Percentiles rank a stretch among this genome's conserved stretches.
Evolutionary conservation across 2,888 invertebrate genomes (phyloP).

Genomic region (Sericinus montela): DNA sequence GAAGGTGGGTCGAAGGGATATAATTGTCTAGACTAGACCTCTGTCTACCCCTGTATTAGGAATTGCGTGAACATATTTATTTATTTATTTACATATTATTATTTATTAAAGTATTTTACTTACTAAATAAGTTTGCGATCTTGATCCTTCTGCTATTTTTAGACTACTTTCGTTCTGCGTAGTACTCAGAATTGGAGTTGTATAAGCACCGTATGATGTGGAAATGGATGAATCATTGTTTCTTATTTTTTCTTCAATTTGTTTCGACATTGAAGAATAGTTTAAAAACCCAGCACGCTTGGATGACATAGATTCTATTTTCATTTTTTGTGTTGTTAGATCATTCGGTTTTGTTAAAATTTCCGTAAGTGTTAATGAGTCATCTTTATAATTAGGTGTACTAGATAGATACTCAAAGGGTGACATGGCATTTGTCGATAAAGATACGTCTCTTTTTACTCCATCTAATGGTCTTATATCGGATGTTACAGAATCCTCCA

Average conservation of each 20-base stretch:
- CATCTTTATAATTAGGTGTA: neutral
- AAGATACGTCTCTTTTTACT: conserved; percentile 13
- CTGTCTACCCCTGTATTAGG: no score
- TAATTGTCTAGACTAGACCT: no score
- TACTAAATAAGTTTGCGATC: conserved; percentile 57
- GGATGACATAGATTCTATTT: conserved; percentile 41
- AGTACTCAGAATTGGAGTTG: conserved; percentile 20
- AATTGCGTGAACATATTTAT: no score
- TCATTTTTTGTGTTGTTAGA: conserved; percentile 10
- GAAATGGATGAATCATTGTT: conserved; percentile 20
- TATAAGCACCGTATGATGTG: conserved; percentile 22
- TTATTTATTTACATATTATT: no score
- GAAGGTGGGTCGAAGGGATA: no score
- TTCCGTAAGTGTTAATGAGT: neutral
- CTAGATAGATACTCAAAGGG: neutral
- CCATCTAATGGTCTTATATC: neutral
- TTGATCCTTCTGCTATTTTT: neutral
- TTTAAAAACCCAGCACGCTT: conserved; percentile 58
- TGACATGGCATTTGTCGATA: neutral
- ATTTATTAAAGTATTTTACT: conserved; percentile 29
- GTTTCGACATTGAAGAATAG: conserved; percentile 36
- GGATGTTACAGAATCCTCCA: neutral
- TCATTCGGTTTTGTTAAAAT: neutral
- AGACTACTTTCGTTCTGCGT: neutral
- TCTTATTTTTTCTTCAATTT: conserved; percentile 11